Evolutionary conservation across 2,113 vertebrate genomes (phyloP).

Genomic region (Antennarius striatus): DNA sequence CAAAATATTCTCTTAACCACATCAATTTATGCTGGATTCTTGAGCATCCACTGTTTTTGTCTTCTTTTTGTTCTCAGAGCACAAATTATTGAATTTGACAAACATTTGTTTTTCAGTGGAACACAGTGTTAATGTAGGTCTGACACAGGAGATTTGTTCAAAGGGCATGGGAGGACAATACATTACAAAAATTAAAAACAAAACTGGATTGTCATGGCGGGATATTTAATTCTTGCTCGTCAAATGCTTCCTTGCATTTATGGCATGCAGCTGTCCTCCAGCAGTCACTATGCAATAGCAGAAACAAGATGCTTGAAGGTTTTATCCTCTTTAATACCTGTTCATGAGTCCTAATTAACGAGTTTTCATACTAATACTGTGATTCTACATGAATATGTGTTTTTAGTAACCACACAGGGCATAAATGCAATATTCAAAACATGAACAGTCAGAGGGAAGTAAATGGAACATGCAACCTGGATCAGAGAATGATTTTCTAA

Average conservation of each 20-base stretch:
- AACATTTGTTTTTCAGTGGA: too few species aligned
- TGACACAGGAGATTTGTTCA: slow-evolving; percentile 35
- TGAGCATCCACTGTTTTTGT: slow-evolving; percentile 15
- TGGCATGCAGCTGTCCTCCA: neutral
- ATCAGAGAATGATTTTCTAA: too few species aligned
- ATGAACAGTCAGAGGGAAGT: too few species aligned
- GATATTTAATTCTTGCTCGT: slow-evolving; percentile 30
- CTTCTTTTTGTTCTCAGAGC: slow-evolving; percentile 38
- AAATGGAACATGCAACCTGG: too few species aligned
- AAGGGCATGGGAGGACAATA: slow-evolving; percentile 36
- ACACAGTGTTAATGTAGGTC: neutral
- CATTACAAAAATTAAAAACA: slow-evolving; percentile 30
- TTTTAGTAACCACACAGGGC: neutral
- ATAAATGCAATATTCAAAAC: too few species aligned
- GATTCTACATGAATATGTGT: neutral
- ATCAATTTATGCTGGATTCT: slow-evolving; percentile 27
- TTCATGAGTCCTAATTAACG: neutral
- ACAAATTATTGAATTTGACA: slow-evolving; percentile 40
- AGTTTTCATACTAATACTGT: neutral
- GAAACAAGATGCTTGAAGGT: neutral
- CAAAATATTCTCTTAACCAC: slow-evolving; percentile 17
- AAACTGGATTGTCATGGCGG: slow-evolving; percentile 43
- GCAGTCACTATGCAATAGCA: neutral
- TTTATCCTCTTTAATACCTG: neutral
- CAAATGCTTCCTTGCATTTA: slow-evolving; percentile 16